A percentile compares a stretch with the other conserved stretches of the same genome.
Evolutionary conservation across 2,888 invertebrate species (phyloP).

Genomic region (Cinara cedri): DNA sequence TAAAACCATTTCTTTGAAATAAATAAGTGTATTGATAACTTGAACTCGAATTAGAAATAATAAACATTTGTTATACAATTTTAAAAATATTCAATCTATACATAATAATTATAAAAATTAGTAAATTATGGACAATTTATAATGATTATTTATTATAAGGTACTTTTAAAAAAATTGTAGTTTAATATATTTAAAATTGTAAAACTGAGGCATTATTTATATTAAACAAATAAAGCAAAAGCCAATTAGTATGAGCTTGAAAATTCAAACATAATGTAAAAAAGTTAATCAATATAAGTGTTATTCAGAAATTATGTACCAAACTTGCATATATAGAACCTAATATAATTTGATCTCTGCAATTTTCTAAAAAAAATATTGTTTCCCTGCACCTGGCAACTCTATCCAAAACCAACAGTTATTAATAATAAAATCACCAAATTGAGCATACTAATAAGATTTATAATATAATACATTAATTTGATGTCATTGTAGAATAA

Average conservation of each 20-base stretch:
- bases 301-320: constrained; percentile 47
- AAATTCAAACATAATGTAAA: constrained; percentile 9
- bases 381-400: constrained; percentile 44
- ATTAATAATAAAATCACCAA: constrained; percentile 38
- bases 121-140: no score
- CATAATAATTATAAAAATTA: no score
- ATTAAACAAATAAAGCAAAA: constrained; percentile 29
- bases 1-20: no score
- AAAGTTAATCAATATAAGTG: constrained; percentile 8
- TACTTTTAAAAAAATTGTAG: no score
- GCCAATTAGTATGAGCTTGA: constrained; percentile 31
- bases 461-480: constrained; percentile 35
- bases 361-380: constrained; percentile 51
- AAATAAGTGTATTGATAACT: no score
- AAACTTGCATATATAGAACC: constrained; percentile 48
- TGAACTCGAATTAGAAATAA: no score
- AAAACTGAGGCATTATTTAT: constrained; percentile 29
- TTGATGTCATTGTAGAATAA: constrained; percentile 67
- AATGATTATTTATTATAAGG: no score
- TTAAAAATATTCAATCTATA: no score
- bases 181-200: background rate
- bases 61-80: no score
- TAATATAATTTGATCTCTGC: constrained; percentile 49
- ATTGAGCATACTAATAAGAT: constrained; percentile 1
- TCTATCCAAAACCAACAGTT: constrained; percentile 50